These are phyloP conservation scores for Halcyon leucocephala DNA, from an alignment of 2,797 vertebrate species.

Conservation along the genomic window DNA sequence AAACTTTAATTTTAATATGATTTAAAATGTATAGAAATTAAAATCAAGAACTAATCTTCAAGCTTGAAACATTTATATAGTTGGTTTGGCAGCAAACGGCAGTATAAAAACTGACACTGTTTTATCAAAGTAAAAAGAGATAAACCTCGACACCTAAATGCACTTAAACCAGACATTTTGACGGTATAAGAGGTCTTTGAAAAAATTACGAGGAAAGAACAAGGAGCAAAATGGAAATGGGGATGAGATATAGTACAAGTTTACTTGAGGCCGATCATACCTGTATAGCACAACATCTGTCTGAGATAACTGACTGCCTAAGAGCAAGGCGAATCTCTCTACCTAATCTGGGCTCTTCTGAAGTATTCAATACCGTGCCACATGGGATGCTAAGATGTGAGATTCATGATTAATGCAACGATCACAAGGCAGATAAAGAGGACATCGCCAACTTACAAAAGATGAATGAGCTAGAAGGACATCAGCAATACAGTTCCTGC, in stretches of 20 bases:
- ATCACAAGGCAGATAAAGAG: not conserved
- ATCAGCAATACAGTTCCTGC: not conserved
- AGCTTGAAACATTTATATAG: not conserved
- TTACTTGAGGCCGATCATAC: not conserved
- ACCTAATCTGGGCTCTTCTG: not conserved
- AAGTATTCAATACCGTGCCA: not conserved
- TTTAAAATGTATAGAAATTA: not conserved
- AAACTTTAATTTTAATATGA: not conserved
- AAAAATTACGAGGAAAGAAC: not conserved
- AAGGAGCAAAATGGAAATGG: not conserved
- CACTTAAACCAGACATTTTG: not conserved
- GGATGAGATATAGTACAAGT: not conserved
- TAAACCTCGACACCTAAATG: fast-evolving
- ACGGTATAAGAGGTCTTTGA: not conserved
- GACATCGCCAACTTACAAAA: not conserved
- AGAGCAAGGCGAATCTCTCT: not conserved
- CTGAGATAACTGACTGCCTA: not conserved
- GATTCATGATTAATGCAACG: not conserved
- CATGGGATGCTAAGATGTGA: not conserved
- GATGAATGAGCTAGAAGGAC: not conserved
- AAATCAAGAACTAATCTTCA: not conserved
- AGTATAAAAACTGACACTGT: not conserved
- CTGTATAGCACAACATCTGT: not conserved
- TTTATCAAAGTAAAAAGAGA: not conserved
- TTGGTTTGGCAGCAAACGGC: not conserved